These are phyloP conservation scores for Ostrea edulis DNA, from an alignment of 1,140 invertebrate genomes.

Conservation along the genomic window DNA sequence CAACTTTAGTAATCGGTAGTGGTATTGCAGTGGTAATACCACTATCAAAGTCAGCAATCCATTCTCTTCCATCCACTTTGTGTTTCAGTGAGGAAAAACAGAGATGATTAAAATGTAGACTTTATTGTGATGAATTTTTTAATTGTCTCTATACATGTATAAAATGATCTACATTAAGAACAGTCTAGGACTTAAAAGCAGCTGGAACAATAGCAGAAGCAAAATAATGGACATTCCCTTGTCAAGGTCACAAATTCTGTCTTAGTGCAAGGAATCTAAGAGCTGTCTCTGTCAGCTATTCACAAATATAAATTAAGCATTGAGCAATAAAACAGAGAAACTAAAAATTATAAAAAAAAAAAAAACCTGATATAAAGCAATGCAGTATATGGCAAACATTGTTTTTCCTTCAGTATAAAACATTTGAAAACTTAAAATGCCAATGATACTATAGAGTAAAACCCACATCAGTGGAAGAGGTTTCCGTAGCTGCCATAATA, in stretches of 20 bases:
- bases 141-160: conserved; percentile 12
- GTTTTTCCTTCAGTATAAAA: neutral
- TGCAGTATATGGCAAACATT: neutral
- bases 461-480: neutral
- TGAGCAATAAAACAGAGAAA: conserved; percentile 29
- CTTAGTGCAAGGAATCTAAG: neutral
- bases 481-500: conserved; percentile 1
- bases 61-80: no score
- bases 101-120: neutral
- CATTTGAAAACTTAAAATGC: neutral
- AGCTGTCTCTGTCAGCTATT: neutral
- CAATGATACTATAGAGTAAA: neutral
- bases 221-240: neutral
- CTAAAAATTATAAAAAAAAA: neutral
- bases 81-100: no score
- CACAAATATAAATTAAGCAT: conserved; percentile 6
- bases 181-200: conserved; percentile 21
- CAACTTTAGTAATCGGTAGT: no score
- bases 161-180: neutral
- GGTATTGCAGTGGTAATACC: no score
- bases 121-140: conserved; percentile 22
- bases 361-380: conserved; percentile 12
- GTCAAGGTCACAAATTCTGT: neutral
- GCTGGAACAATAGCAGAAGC: conserved; percentile 1
- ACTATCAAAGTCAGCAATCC: no score